Conservation (phyloP, 2,113 vertebrate species). For the Raja brachyura region DNA sequence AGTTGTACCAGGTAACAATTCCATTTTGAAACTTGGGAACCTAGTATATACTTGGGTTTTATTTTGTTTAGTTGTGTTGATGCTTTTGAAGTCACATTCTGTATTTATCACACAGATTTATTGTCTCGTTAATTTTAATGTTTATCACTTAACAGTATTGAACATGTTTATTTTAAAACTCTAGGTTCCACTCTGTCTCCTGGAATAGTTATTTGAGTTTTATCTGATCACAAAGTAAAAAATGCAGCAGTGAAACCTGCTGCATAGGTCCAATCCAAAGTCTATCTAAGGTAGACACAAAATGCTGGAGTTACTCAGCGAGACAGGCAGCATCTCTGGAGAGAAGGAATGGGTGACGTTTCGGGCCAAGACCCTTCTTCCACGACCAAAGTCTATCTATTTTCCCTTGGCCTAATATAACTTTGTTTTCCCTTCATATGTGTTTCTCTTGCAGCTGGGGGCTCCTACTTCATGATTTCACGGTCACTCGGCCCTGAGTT, state of each 20-base stretch:
- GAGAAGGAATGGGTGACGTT: no score
- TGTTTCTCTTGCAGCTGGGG: constrained; percentile 69
- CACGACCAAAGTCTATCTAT: no score
- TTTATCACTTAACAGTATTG: not conserved
- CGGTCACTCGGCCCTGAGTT: constrained; percentile 93
- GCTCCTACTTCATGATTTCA: constrained; percentile 98
- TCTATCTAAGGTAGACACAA: no score
- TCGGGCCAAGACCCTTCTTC: no score
- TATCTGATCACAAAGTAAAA: not conserved
- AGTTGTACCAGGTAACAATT: constrained; percentile 79
- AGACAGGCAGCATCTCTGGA: no score
- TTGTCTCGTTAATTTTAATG: not conserved
- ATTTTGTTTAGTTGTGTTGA: not conserved
- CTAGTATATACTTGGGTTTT: not conserved
- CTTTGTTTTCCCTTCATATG: not conserved
- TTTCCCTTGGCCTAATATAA: not conserved
- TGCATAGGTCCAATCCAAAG: not conserved
- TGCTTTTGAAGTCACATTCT: not conserved
- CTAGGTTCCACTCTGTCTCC: not conserved
- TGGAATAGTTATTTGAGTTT: not conserved
- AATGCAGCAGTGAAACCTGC: not conserved
- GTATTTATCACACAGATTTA: not conserved
- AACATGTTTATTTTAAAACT: not conserved
- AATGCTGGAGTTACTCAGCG: no score
- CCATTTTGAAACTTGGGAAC: not conserved